A percentile compares a stretch with the other conserved stretches of the same genome.
Evolutionary conservation across 2,888 invertebrate genomes (phyloP).

Genomic region (Chloromyia formosa): DNA sequence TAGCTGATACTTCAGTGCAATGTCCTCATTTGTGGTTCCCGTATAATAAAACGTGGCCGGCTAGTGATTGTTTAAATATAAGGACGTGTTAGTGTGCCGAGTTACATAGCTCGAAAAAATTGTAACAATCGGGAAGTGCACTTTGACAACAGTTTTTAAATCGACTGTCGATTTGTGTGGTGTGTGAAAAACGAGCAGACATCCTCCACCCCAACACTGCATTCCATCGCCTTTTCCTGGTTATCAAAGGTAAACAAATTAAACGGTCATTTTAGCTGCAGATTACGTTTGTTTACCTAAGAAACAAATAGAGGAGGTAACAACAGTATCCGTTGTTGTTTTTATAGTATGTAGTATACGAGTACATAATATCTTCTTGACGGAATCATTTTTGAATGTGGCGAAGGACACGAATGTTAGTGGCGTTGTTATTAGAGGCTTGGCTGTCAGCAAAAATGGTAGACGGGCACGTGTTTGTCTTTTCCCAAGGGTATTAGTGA

Average conservation of each 20-base stretch:
- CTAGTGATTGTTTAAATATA: neutral
- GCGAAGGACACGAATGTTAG: too few species aligned
- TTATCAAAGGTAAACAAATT: slow-evolving; percentile 33
- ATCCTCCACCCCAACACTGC: neutral
- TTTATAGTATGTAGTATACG: too few species aligned
- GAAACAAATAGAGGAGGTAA: slow-evolving; percentile 15
- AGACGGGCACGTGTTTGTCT: slow-evolving; percentile 2
- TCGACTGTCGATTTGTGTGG: too few species aligned
- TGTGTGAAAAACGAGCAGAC: neutral
- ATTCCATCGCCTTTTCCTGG: neutral
- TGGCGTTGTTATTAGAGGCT: too few species aligned
- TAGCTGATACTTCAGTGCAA: neutral
- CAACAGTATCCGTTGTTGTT: too few species aligned
- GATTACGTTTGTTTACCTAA: slow-evolving; percentile 11
- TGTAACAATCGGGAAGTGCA: too few species aligned
- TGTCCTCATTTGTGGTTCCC: neutral
- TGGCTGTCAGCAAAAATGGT: slow-evolving; percentile 4
- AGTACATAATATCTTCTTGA: too few species aligned
- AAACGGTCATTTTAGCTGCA: slow-evolving; percentile 12
- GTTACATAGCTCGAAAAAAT: too few species aligned
- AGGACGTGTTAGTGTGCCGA: too few species aligned
- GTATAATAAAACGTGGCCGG: neutral
- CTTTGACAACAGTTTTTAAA: too few species aligned
- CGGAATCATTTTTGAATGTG: too few species aligned
- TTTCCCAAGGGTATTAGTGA: neutral